Evolutionary conservation across 2,888 invertebrate genomes (phyloP).

Genomic region (Graphium colonna): DNA sequence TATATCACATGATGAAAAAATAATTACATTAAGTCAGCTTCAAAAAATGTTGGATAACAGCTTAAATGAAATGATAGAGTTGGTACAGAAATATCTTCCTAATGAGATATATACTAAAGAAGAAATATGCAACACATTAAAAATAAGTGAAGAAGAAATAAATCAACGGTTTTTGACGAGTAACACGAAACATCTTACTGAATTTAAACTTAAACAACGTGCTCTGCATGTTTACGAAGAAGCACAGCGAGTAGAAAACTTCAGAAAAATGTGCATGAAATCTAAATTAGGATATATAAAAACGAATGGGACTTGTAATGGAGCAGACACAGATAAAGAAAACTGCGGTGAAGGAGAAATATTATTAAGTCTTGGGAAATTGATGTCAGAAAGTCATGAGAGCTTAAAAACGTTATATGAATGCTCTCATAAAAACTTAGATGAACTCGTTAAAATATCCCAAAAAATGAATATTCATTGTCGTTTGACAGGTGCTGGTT

Average conservation of each 20-base stretch:
- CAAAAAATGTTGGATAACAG: constrained; percentile 83
- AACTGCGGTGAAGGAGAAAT: constrained; percentile 46
- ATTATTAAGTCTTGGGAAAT: constrained; percentile 83
- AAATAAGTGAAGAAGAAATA: constrained; percentile 81
- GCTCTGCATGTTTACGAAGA: constrained; percentile 95
- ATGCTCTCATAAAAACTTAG: constrained; percentile 94
- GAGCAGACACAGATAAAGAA: constrained; percentile 31
- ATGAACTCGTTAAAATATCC: constrained; percentile 88
- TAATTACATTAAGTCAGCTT: constrained; percentile 85
- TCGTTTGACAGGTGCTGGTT: constrained; percentile 98
- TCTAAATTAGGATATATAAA: constrained; percentile 38
- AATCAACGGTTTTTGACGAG: constrained; percentile 66
- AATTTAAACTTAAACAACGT: constrained; percentile 90
- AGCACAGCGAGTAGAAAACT: constrained; percentile 90
- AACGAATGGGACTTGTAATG: constrained; percentile 38
- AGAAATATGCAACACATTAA: constrained; percentile 83
- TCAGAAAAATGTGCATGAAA: constrained; percentile 82
- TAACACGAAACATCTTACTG: constrained; percentile 82
- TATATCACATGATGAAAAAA: constrained; percentile 81
- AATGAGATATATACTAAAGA: constrained; percentile 83
- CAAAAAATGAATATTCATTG: constrained; percentile 86
- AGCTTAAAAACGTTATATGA: constrained; percentile 93
- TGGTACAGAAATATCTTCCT: constrained; percentile 83
- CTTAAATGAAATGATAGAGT: constrained; percentile 84
- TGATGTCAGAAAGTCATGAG: constrained; percentile 94